Evolutionary conservation across 1,140 invertebrate species (phyloP).

Genomic region (Diorhabda elongata): DNA sequence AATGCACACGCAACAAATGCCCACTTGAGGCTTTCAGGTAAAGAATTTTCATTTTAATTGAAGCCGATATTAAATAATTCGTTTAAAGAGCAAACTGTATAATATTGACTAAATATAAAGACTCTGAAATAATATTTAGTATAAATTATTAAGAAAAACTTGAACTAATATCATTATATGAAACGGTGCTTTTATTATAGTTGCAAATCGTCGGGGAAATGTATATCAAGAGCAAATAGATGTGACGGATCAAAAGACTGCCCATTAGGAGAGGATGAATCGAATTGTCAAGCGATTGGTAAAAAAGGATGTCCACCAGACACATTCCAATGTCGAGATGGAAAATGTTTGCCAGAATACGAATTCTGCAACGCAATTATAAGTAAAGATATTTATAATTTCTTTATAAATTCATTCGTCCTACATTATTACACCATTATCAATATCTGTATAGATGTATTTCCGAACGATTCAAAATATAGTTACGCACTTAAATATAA

Average conservation of each 20-base stretch:
- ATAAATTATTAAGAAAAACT: not conserved
- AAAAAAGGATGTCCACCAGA: conserved; percentile 63
- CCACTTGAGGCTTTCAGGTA: conserved; percentile 58
- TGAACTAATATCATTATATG: too few species aligned
- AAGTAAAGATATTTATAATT: conserved; percentile 43
- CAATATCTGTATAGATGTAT: too few species aligned
- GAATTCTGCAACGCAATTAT: conserved; percentile 87
- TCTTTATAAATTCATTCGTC: not conserved
- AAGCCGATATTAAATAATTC: too few species aligned
- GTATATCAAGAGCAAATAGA: conserved; percentile 68
- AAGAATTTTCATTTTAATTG: too few species aligned
- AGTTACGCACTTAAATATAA: too few species aligned
- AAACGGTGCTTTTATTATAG: conserved; percentile 48
- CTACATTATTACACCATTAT: too few species aligned
- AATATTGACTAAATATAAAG: too few species aligned
- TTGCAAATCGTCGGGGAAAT: conserved; percentile 60
- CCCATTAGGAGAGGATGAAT: conserved; percentile 75
- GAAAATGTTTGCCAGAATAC: conserved; percentile 81
- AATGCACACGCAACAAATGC: conserved; percentile 53
- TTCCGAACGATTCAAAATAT: too few species aligned
- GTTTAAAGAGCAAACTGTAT: too few species aligned
- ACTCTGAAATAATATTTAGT: too few species aligned
- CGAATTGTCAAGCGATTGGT: conserved; percentile 57
- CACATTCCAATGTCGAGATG: conserved; percentile 76
- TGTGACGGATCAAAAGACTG: conserved; percentile 78